Evolutionary conservation across 2,113 vertebrate species (phyloP).

Genomic region (Larimichthys crocea): DNA sequence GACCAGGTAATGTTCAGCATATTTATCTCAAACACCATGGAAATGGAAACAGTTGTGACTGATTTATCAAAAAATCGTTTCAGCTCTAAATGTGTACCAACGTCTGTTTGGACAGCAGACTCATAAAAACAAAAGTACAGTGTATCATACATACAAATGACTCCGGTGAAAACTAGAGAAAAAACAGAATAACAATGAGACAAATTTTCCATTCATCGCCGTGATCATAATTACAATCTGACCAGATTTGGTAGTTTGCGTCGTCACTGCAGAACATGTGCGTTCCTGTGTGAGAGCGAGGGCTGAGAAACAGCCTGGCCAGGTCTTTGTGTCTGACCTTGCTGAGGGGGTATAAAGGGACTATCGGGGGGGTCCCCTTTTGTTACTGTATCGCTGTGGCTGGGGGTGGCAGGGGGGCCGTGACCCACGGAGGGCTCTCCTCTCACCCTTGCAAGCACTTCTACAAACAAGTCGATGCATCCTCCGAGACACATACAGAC

Average conservation of each 20-base stretch:
- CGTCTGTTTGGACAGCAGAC: background rate
- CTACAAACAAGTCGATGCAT: slow-evolving; percentile 72
- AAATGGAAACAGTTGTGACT: background rate
- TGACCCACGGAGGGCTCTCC: slow-evolving; percentile 81
- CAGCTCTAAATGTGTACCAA: background rate
- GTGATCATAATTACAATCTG: background rate
- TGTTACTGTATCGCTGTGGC: slow-evolving; percentile 82
- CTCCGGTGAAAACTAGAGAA: background rate
- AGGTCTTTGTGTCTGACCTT: slow-evolving; percentile 80
- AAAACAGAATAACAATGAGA: background rate
- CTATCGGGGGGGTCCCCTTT: slow-evolving; percentile 71
- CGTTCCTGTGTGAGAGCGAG: slow-evolving; percentile 46
- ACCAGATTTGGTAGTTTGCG: slow-evolving; percentile 10
- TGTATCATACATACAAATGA: background rate
- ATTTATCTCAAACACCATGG: too few relatives aligned
- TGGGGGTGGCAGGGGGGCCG: slow-evolving; percentile 51
- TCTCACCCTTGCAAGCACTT: slow-evolving; percentile 83
- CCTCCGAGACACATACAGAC: slow-evolving; percentile 51
- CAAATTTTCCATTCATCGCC: background rate
- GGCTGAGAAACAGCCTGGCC: slow-evolving; percentile 72
- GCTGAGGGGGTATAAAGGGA: slow-evolving; percentile 62
- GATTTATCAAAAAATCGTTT: background rate
- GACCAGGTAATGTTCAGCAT: background rate
- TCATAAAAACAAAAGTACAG: background rate
- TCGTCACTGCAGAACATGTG: slow-evolving; percentile 9